Conservation (phyloP, 2,888 invertebrate species). For the Scaptomyza flava region DNA sequence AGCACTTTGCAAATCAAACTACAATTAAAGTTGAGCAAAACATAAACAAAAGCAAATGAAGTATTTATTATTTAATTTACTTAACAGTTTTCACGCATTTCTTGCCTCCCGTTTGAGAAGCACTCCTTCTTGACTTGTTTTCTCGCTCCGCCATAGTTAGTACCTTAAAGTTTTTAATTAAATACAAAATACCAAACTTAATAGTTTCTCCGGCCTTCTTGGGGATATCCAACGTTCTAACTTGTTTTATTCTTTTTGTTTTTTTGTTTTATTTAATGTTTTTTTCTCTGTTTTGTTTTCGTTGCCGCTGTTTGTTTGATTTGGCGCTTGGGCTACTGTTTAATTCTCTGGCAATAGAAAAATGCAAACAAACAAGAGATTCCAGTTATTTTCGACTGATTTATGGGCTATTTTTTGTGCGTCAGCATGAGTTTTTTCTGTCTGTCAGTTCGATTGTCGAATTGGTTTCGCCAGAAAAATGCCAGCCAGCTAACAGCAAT, state of each 20-base stretch:
- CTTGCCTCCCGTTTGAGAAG: background rate
- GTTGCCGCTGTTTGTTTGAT: slow-evolving; percentile 51
- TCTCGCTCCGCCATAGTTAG: background rate
- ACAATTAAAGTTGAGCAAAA: background rate
- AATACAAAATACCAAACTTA: background rate
- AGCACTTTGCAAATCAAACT: background rate
- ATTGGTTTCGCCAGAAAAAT: slow-evolving; percentile 60
- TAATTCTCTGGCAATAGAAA: slow-evolving; percentile 39
- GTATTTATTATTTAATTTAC: background rate
- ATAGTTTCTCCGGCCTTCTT: slow-evolving; percentile 25
- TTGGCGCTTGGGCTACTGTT: slow-evolving; percentile 73
- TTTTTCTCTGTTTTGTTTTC: slow-evolving; percentile 20
- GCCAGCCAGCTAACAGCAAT: slow-evolving; percentile 55
- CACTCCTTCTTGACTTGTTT: background rate
- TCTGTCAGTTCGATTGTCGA: slow-evolving; percentile 17
- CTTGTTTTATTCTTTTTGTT: slow-evolving; percentile 28
- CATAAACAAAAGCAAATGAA: background rate
- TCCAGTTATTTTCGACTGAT: slow-evolving; percentile 76
- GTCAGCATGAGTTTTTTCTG: slow-evolving; percentile 50
- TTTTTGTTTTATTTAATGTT: slow-evolving; percentile 3
- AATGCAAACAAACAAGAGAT: slow-evolving; percentile 58
- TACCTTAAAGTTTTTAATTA: background rate
- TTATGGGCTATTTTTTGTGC: slow-evolving; percentile 78
- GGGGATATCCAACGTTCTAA: slow-evolving; percentile 19
- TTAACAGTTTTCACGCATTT: background rate